A percentile compares a stretch with the other conserved stretches of the same genome.
Evolutionary conservation across 2,888 invertebrate genomes (phyloP).

Genomic region (Heteromurus nitidus): DNA sequence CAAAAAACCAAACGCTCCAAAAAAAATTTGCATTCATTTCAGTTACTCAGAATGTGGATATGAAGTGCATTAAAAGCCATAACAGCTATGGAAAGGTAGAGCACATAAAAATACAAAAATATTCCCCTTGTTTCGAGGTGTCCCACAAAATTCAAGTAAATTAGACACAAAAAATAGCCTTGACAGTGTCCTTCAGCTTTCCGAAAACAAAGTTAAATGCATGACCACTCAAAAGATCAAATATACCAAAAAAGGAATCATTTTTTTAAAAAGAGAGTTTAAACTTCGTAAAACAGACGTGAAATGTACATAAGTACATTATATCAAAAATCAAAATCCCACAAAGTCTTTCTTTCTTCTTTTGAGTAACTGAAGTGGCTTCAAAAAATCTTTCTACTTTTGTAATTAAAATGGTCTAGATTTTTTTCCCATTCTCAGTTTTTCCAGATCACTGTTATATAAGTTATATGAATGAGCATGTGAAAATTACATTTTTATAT

Average conservation of each 20-base stretch:
- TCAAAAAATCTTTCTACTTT: neutral
- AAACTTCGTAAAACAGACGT: slow-evolving; percentile 19
- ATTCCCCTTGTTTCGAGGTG: slow-evolving; percentile 25
- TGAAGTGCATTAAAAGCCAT: slow-evolving; percentile 14
- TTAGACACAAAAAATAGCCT: slow-evolving; percentile 7
- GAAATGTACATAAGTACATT: too few species aligned
- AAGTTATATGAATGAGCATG: slow-evolving; percentile 1
- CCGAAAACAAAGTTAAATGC: neutral
- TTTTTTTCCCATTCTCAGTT: neutral
- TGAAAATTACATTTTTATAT: neutral
- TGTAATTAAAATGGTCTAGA: neutral
- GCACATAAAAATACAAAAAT: slow-evolving; percentile 63
- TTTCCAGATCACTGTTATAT: neutral
- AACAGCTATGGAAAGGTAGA: neutral
- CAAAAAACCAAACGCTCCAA: too few species aligned
- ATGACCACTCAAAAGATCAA: neutral
- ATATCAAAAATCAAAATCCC: slow-evolving; percentile 6
- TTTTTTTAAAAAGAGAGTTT: neutral
- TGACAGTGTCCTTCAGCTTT: neutral
- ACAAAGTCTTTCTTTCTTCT: neutral
- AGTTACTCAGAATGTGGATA: too few species aligned
- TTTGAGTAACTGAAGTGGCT: neutral
- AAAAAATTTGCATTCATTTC: too few species aligned
- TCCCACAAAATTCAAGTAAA: slow-evolving; percentile 19
- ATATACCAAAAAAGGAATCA: slow-evolving; percentile 13